Evolutionary conservation across 2,888 invertebrate species (phyloP).

Genomic region (Parnassius apollo): DNA sequence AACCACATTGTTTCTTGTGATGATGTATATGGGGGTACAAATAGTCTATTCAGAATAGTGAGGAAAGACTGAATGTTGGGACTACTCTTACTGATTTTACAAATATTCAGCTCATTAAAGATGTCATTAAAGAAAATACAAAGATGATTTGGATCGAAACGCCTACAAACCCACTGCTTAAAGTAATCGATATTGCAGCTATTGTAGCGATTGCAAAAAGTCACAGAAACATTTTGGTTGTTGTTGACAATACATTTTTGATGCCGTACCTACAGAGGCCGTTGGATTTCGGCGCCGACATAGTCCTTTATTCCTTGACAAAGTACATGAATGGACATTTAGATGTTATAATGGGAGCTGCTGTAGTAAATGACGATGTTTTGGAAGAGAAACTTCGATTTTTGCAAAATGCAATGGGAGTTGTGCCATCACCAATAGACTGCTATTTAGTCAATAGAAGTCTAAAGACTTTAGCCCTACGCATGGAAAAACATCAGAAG

Average conservation of each 20-base stretch:
- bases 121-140: constrained; percentile 89
- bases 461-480: constrained; percentile 93
- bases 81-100: constrained; percentile 90
- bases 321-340: constrained; percentile 99
- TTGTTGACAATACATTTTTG: constrained; percentile 97
- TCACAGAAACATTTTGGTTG: constrained; percentile 82
- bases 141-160: constrained; percentile 97
- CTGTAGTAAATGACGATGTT: constrained; percentile 86
- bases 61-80: constrained; percentile 85
- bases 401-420: constrained; percentile 93
- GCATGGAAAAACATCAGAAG: constrained; percentile 94
- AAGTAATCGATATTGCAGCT: constrained; percentile 92
- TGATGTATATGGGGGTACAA: constrained; percentile 97
- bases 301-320: constrained; percentile 94
- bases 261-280: constrained; percentile 96
- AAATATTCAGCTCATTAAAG: constrained; percentile 82
- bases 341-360: constrained; percentile 97
- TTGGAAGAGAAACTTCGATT: constrained; percentile 88
- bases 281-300: constrained; percentile 93
- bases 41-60: constrained; percentile 84
- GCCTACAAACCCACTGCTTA: constrained; percentile 96
- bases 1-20: constrained; percentile 96
- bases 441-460: constrained; percentile 96
- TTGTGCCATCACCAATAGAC: constrained; percentile 97
- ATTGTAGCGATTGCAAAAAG: constrained; percentile 83